phyloP scores from a whole-genome alignment of 2,113 vertebrate genomes.

The Hoplias malabaricus region DNA sequence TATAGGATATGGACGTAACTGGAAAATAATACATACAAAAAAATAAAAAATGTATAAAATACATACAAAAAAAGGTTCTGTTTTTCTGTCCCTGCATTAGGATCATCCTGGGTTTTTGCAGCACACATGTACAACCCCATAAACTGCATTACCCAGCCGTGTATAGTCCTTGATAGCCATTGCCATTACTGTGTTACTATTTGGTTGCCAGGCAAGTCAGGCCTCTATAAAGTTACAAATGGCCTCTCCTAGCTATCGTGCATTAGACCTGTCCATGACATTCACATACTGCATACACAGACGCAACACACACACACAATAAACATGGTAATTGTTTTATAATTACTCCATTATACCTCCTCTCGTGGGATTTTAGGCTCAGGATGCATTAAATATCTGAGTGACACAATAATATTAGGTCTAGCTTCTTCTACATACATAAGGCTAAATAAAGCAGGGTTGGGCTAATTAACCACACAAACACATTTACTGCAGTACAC shows the following conservation, averaged over 20 bases:
- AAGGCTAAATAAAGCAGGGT: neutral
- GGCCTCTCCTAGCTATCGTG: neutral
- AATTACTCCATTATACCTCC: conserved; percentile 16
- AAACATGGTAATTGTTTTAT: conserved; percentile 33
- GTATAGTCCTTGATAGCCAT: neutral
- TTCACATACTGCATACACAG: neutral
- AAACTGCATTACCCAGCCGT: neutral
- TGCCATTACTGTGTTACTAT: conserved; percentile 19
- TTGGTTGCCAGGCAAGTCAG: conserved; percentile 42
- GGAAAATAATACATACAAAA: no score
- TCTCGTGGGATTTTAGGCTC: neutral
- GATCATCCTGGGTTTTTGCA: neutral
- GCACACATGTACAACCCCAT: neutral
- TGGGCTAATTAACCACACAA: neutral
- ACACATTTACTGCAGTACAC: neutral
- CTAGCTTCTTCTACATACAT: conserved; percentile 9
- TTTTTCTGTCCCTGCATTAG: neutral
- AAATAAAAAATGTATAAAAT: no score
- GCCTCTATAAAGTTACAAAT: conserved; percentile 26
- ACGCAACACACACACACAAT: neutral
- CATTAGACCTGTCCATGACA: neutral
- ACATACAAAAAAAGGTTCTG: neutral
- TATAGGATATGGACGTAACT: no score
- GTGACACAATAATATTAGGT: neutral
- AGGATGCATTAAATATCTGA: conserved; percentile 21